Evolutionary conservation across 35 echinoderm and acorn worm genomes (phyloP), one percentile per base, ranked within the genome.

Genomic region (Ptychodera flava): DNA sequence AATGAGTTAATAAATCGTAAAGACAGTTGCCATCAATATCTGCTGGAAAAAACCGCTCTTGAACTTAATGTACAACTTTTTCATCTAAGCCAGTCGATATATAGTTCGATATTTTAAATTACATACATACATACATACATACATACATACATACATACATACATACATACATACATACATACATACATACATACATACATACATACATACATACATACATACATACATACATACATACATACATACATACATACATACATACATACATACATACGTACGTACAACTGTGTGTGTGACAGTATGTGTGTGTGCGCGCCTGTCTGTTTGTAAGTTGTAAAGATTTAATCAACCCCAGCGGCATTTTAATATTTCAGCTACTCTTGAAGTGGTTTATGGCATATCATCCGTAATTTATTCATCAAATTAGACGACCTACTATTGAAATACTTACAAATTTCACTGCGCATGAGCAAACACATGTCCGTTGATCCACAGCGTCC

Each of bases 181-280:
- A 22, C 45, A 64, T 64, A 64, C 45, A 64, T 64, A 64, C 45
- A 64, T 64, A 64, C 45, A 64, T 64, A 64, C 45, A 64, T 64
- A 64, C 45, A 64, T 64, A 64, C 45, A 64, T 64, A 64, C 45
- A 64, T 64, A 64, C 45, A 64, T 64, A 64, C 45, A 64, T 64
- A 64, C 45, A 64, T 64, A 64, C 45, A 64, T 64, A 64, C 45
- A 64, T 64, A 64, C 45, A 64, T 64, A 64, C 45, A 64, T 64
- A 64, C 45, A 64, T 64, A 6, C 45, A 64, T 64, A 64, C 45
- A 64, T 64, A 64, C 45, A 64, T 64, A 64, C 45, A 64, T 64
- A 64, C 45, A 64, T 64, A 64, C 45, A 64, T 64, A 64, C 45
- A 64, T 64, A 64, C 45, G 45, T 64, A 64, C 45, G 45, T 64